phyloP scores from a whole-genome alignment of 1,140 invertebrate genomes.

The Drosophila aff. region DNA sequence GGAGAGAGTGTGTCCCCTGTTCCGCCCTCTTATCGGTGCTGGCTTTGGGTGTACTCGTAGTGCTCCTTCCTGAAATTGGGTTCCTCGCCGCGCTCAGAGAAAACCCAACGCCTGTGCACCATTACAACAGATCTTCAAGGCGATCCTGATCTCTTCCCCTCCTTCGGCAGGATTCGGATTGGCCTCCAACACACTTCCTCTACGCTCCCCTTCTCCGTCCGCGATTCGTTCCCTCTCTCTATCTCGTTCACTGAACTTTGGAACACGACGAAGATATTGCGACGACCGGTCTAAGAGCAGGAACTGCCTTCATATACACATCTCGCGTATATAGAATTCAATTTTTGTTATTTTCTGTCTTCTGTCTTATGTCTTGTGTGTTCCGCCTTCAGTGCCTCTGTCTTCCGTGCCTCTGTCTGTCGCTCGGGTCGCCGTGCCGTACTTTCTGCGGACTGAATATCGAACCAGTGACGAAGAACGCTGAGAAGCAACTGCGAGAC shows the following conservation, averaged over 20 bases:
- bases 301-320: slow-evolving; percentile 51
- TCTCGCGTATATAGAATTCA: slow-evolving; percentile 31
- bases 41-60: slow-evolving; percentile 73
- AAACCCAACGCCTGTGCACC: slow-evolving; percentile 53
- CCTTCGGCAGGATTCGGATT: slow-evolving; percentile 17
- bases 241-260: slow-evolving; percentile 37
- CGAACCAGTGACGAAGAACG: slow-evolving; percentile 49
- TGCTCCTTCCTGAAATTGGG: slow-evolving; percentile 54
- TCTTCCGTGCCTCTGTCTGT: slow-evolving; percentile 20
- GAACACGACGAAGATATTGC: slow-evolving; percentile 28
- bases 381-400: slow-evolving; percentile 21
- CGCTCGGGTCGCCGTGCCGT: slow-evolving; percentile 1
- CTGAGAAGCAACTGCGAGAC: slow-evolving; percentile 41
- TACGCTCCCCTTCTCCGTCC: too few relatives aligned
- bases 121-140: slow-evolving; percentile 58
- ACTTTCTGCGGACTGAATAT: slow-evolving; percentile 18
- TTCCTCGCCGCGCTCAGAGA: slow-evolving; percentile 54
- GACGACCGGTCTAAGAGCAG: slow-evolving; percentile 49
- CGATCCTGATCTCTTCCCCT: slow-evolving; percentile 5
- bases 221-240: neutral
- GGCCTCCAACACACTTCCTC: too few relatives aligned
- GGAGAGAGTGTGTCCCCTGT: neutral
- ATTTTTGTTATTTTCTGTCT: slow-evolving; percentile 41
- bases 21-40: slow-evolving; percentile 48
- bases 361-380: slow-evolving; percentile 20